Evolutionary conservation across 2,888 invertebrate species (phyloP), one percentile per base, ranked within the genome.

Genomic region (Glomeris marginata): DNA sequence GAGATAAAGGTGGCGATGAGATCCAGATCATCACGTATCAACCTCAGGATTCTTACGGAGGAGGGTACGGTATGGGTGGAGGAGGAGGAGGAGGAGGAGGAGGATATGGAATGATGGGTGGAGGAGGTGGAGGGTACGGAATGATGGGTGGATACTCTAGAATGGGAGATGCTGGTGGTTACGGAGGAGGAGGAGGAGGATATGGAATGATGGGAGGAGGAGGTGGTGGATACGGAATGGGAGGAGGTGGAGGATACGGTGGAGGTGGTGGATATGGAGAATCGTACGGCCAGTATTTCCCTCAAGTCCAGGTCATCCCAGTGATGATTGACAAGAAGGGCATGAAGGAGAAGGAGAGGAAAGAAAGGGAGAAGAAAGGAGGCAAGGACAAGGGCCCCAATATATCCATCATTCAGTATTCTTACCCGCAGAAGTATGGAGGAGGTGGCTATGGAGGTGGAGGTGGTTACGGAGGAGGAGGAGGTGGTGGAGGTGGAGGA

Each of bases 301-400:
- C 50, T 6, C 45, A 50, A 35, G 50, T 50, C 5, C 40, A 37
- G n/a, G 50, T 50, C 1, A 41, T 50, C 10, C 50, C 50, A 22
- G 50, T 50, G 22, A 50, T 50, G 50, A 50, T 50, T 36, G 50
- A 50, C 34, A 49, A 18, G 21, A 49, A 49, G 36, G 49, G 44
- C 1, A 37, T 37, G n/a, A 50, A 50, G 40, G 41, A 49, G 35
- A 35, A 36, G 5, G 40, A 38, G 10, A n/a, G 33, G 2, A 45
- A 50, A 33, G 16, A 4, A 1, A 50, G 45, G 45, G 13, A 11
- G 5, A 33, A 21, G 13, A 41, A 41, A 6, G 45, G 45, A 5
- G 47, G 47, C 13, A 49, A 49, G 37, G 37, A 33, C 28, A 50
- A 50, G 18, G 41, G 45, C 6, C 45, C 45, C 1, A 45, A 50